Conservation (phyloP, 53 echinoderm and acorn worm species). For the Astropecten irregularis region DNA sequence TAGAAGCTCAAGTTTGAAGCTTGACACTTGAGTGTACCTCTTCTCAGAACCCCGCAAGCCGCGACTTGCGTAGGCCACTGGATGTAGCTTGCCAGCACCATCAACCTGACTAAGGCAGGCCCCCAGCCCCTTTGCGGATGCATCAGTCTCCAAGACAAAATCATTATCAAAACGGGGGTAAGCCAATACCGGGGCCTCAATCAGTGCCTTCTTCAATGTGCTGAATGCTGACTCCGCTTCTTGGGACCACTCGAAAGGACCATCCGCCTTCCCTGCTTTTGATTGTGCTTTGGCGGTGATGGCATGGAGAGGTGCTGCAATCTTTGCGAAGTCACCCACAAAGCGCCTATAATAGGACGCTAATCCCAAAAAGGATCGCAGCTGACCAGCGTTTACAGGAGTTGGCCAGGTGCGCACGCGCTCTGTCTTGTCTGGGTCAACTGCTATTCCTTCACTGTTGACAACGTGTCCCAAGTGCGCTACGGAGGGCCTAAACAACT, state of each 20-base stretch:
- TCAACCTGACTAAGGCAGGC: conserved; percentile 58
- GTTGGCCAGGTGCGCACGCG: conserved; percentile 39
- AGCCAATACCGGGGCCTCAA: conserved; percentile 39
- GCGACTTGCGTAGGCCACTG: conserved; percentile 51
- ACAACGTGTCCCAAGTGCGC: conserved; percentile 51
- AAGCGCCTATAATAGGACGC: conserved; percentile 56
- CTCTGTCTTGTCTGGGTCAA: conserved; percentile 44
- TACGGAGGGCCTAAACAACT: conserved; percentile 6
- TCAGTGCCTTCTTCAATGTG: conserved; percentile 14
- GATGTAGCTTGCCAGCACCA: conserved; percentile 10
- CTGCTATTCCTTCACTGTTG: conserved; percentile 38
- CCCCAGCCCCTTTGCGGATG: conserved; percentile 59
- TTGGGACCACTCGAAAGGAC: conserved; percentile 7
- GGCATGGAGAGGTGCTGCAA: conserved; percentile 31
- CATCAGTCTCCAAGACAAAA: conserved; percentile 62
- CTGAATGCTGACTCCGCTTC: not conserved
- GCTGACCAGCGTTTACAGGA: conserved; percentile 12
- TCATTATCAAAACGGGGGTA: conserved; percentile 31
- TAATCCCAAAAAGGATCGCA: conserved; percentile 56
- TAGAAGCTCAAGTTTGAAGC: conserved; percentile 49
- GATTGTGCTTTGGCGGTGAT: not conserved
- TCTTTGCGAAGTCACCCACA: not conserved
- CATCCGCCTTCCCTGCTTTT: conserved; percentile 16
- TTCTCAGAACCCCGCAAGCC: conserved; percentile 25
- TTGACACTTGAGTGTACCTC: conserved; percentile 16